Evolutionary conservation across 2,113 vertebrate genomes (phyloP), one percentile per base, ranked within the genome.

Genomic region (Numenius arquata): DNA sequence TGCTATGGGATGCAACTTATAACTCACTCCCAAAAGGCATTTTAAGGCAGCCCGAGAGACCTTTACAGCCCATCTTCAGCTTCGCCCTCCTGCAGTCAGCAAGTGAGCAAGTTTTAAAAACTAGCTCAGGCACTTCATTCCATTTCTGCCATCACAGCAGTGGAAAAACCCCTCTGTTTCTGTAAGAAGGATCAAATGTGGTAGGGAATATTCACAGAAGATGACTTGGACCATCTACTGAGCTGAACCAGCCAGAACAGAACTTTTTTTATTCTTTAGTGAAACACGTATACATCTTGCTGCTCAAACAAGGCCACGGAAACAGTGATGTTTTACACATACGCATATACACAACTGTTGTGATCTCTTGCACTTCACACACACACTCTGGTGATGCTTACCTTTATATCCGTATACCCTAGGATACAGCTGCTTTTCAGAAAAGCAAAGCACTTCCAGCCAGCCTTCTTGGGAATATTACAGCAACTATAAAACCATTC

Each of bases 51-150:
- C 4, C 20, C 2, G 0, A 50, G 66, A 73, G 11, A 56, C 20
- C 17, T 63, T 50, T 8, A 3, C 4, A 75, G 61, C 73, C n/a
- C 63, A 25, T 48, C 32, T 63, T 10, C 59, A 84, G 40, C 59
- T 23, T 74, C 45, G 29, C n/a, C 32, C 41, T 8, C 2, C 0
- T 5, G 4, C 19, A 34, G 26, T 21, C 5, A 13, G 7, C 23
- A n/a, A 77, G 48, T 5, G 18, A 48, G 32, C 22, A 61, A 25
- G 32, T 16, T 41, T 17, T 10, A 3, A 17, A n/a, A 79, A 22
- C 52, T 1, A 5, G 3, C 45, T 50, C n/a, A 30, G 75, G 10
- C 6, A 4, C 8, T 32, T 48, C 26, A 1, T 1, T 45, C 71
- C 18, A 7, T 32, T 62, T 48, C 77, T 67, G 52, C 59, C 27